Conservation (phyloP, 2,888 invertebrate genomes). For the Acanthacorydalis orientalis region DNA sequence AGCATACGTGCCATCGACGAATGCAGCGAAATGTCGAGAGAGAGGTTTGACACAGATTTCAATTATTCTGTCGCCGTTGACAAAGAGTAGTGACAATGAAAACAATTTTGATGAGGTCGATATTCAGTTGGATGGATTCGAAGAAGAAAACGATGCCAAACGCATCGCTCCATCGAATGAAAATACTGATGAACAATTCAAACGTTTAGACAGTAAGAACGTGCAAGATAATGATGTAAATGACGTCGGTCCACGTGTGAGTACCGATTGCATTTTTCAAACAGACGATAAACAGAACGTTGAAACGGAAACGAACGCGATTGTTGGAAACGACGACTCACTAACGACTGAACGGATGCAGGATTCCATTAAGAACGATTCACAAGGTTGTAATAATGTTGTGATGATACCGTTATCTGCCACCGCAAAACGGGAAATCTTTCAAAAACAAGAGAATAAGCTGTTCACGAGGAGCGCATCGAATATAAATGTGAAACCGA, state of each 20-base stretch:
- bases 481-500: slow-evolving; percentile 8
- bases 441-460: slow-evolving; percentile 23
- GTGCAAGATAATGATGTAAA: no score
- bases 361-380: neutral
- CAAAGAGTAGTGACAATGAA: neutral
- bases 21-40: neutral
- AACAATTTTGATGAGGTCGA: neutral
- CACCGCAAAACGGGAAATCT: slow-evolving; percentile 19
- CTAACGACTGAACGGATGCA: no score
- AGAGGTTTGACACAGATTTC: neutral
- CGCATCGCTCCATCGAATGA: neutral
- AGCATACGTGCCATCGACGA: neutral
- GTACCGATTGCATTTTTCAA: no score
- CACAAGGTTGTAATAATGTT: slow-evolving; percentile 14
- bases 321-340: no score
- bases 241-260: no score
- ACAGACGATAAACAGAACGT: no score
- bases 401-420: slow-evolving; percentile 21
- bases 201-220: no score
- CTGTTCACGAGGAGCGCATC: slow-evolving; percentile 18
- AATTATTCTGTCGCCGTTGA: neutral
- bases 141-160: neutral
- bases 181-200: neutral
- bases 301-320: no score
- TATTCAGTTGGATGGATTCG: neutral